Evolutionary conservation across 1,140 invertebrate species (phyloP).

Genomic region (Eufriesea mexicana): DNA sequence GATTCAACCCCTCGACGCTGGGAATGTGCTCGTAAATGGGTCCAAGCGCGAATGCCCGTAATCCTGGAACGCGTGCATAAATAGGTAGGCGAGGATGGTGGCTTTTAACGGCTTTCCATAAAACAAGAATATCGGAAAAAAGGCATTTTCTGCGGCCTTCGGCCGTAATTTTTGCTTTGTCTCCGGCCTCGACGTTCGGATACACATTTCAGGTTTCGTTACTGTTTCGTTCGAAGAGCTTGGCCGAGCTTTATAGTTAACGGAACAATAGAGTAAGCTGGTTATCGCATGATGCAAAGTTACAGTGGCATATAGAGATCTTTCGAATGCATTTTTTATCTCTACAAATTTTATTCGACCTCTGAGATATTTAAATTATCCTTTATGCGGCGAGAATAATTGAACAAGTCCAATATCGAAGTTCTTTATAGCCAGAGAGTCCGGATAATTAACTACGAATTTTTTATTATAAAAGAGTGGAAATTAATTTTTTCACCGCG

Average conservation of each 20-base stretch:
- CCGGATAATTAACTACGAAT: too few species aligned
- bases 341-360: too few species aligned
- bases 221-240: neutral
- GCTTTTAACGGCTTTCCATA: slow-evolving; percentile 38
- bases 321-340: too few species aligned
- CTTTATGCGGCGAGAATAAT: too few species aligned
- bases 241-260: neutral
- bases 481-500: too few species aligned
- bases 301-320: too few species aligned
- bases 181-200: neutral
- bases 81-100: slow-evolving; percentile 24
- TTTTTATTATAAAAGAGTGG: too few species aligned
- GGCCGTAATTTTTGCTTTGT: neutral
- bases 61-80: slow-evolving; percentile 39
- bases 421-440: too few species aligned
- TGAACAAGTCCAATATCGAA: too few species aligned
- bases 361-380: too few species aligned
- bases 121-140: slow-evolving; percentile 38
- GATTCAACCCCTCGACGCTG: slow-evolving; percentile 2
- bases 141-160: slow-evolving; percentile 9
- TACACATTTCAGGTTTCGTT: neutral
- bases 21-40: slow-evolving; percentile 28
- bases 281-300: too few species aligned
- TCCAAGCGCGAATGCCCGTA: slow-evolving; percentile 14
- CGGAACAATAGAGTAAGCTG: neutral